A percentile compares a stretch with the other conserved stretches of the same genome.
These are phyloP conservation scores for Electrona antarctica DNA, from an alignment of 2,113 vertebrate species.

Conservation along the genomic window DNA sequence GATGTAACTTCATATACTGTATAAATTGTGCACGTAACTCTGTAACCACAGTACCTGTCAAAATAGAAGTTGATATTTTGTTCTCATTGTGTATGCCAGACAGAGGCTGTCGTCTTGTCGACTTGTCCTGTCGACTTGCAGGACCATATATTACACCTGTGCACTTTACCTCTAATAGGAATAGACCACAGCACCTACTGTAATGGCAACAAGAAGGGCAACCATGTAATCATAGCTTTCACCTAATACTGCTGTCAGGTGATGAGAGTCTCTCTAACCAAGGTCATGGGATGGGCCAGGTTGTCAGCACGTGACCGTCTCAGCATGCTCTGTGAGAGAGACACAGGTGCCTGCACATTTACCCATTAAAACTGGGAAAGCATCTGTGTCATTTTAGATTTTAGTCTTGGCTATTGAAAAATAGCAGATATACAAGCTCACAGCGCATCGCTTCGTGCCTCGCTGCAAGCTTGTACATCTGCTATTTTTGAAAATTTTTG, in stretches of 20 bases:
- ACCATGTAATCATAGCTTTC: constrained; percentile 40
- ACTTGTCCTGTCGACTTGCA: constrained; percentile 1
- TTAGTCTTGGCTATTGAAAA: too few species aligned
- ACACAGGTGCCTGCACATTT: neutral
- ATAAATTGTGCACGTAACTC: too few species aligned
- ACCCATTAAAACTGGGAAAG: too few species aligned
- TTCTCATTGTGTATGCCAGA: too few species aligned
- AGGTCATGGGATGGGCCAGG: constrained; percentile 51
- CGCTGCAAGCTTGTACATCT: neutral
- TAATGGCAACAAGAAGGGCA: constrained; percentile 5
- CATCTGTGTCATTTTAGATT: too few species aligned
- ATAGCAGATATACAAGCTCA: too few species aligned
- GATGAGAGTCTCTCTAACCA: neutral
- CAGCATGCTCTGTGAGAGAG: constrained; percentile 7
- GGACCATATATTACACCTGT: constrained; percentile 32
- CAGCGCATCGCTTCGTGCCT: too few species aligned
- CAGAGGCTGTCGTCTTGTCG: neutral
- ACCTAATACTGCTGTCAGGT: constrained; percentile 13
- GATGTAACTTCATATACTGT: too few species aligned
- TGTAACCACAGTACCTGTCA: too few species aligned
- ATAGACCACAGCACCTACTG: constrained; percentile 10
- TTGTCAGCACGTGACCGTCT: constrained; percentile 43
- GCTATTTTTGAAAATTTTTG: too few species aligned
- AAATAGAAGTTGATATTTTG: too few species aligned
- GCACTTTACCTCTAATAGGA: constrained; percentile 14